Evolutionary conservation across 2,797 vertebrate species (phyloP).

Genomic region (Tapera naevia): DNA sequence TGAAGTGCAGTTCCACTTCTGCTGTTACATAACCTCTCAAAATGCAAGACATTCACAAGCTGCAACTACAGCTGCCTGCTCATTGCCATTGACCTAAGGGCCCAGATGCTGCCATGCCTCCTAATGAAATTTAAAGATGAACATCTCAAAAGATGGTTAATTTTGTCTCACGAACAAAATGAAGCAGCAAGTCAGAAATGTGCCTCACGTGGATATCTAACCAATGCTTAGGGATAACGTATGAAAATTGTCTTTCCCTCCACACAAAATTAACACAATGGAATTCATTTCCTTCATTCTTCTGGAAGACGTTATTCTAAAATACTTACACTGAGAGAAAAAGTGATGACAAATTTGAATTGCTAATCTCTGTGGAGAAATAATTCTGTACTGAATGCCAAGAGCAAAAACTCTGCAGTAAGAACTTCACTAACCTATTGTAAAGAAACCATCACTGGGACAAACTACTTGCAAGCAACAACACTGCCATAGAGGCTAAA

Average conservation of each 20-base stretch:
- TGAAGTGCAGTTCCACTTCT: not conserved
- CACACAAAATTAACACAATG: not conserved
- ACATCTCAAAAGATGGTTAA: not conserved
- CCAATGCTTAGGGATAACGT: not conserved
- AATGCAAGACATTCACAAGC: not conserved
- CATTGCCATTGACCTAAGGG: not conserved
- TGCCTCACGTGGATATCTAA: not conserved
- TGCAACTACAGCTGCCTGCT: not conserved
- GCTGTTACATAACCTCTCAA: not conserved
- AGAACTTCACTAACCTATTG: not conserved
- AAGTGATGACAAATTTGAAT: conserved; percentile 32
- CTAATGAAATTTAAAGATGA: not conserved
- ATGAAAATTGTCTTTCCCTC: not conserved
- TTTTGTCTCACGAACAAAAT: not conserved
- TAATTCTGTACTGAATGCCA: conserved; percentile 10
- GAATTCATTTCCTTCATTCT: conserved; percentile 6
- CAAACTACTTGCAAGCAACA: not conserved
- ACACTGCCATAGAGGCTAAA: not conserved
- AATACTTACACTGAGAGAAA: conserved; percentile 30
- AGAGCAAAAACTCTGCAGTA: not conserved
- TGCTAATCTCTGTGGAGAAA: conserved; percentile 13
- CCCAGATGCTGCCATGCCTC: not conserved
- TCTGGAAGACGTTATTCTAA: not conserved
- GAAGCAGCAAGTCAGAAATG: not conserved
- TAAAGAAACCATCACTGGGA: not conserved